Conservation (phyloP, 1,140 invertebrate species). For the Triops longicaudatus region DNA sequence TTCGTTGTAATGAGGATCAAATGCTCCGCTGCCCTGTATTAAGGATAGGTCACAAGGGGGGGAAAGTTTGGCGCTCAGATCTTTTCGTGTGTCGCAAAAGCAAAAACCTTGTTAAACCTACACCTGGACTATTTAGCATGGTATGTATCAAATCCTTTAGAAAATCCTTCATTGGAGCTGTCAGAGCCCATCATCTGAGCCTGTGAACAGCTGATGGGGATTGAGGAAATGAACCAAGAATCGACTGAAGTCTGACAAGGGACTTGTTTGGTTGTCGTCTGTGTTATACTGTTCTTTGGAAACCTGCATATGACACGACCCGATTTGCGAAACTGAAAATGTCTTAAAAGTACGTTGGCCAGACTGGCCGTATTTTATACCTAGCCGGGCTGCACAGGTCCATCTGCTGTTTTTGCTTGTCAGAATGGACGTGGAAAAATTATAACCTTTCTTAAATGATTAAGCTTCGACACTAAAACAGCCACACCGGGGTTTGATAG, state of each 20-base stretch:
- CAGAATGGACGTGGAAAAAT: too few species aligned
- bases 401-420: too few species aligned
- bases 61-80: neutral
- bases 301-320: neutral
- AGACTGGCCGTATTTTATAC: too few species aligned
- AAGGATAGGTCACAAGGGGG: neutral
- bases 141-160: too few species aligned
- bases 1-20: neutral
- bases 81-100: too few species aligned
- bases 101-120: neutral
- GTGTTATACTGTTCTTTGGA: neutral
- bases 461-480: too few species aligned
- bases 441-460: too few species aligned
- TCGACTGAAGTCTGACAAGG: neutral
- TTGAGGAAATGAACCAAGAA: neutral
- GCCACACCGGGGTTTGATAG: too few species aligned
- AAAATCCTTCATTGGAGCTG: too few species aligned
- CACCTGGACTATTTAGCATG: neutral
- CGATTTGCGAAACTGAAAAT: neutral
- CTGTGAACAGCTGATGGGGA: neutral
- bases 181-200: neutral
- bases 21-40: neutral
- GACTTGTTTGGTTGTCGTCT: neutral
- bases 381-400: too few species aligned
- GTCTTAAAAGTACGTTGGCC: too few species aligned